These are phyloP conservation scores for Malurus cyaneus DNA, from an alignment of 2,113 vertebrate genomes.

Conservation along the genomic window DNA sequence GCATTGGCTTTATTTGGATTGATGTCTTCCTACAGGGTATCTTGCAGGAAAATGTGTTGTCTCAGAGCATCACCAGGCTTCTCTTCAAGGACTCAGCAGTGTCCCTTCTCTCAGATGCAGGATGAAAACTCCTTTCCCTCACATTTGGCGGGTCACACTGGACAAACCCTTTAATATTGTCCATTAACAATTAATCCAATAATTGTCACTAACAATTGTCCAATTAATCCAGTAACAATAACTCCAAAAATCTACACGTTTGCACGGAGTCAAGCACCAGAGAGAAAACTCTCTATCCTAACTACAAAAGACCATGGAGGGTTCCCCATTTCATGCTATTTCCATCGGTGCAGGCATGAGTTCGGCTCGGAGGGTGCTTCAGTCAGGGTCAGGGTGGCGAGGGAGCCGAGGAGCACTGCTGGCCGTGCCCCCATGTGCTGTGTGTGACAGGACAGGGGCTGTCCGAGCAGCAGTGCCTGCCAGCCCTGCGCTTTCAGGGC, in stretches of 20 bases:
- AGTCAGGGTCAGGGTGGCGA: neutral
- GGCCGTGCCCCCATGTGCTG: neutral
- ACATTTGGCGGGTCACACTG: neutral
- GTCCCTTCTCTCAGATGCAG: neutral
- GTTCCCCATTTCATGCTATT: neutral
- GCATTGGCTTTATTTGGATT: neutral
- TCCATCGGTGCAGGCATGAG: neutral
- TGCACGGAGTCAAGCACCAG: neutral
- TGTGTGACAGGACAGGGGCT: neutral
- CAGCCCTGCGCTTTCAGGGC: neutral
- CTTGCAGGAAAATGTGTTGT: neutral
- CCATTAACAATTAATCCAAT: neutral
- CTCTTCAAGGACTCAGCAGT: neutral
- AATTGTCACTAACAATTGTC: neutral
- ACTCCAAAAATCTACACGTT: fast-evolving
- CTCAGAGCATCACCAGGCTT: neutral
- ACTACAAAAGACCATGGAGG: fast-evolving
- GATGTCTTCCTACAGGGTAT: neutral
- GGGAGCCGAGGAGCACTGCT: neutral
- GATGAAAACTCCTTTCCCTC: neutral
- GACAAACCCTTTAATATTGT: neutral
- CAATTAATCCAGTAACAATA: neutral
- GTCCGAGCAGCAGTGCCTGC: neutral
- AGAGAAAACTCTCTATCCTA: neutral
- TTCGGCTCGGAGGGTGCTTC: neutral